Base-by-base conservation (phyloP, 1,140 invertebrate genomes). In the Doryteuthis pealeii region DNA sequence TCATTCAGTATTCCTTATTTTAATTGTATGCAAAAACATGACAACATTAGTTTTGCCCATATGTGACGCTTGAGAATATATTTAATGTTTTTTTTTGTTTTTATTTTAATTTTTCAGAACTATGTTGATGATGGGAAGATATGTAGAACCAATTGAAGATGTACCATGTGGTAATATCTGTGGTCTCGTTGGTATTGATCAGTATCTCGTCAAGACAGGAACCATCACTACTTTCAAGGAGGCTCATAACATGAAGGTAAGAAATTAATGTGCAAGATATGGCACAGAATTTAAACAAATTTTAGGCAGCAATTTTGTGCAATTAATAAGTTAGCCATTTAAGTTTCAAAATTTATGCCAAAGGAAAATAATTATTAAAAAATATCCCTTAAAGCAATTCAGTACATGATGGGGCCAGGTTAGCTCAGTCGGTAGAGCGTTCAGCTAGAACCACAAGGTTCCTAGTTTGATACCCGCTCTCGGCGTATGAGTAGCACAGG, bases 41-140 rank as follows among this genome's bases (percentile, higher is more conserved):
- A n/a, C n/a, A n/a, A n/a, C n/a, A n/a, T n/a, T n/a, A n/a, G n/a
- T n/a, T n/a, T n/a, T n/a, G n/a, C n/a, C n/a, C n/a, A n/a, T n/a
- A n/a, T n/a, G n/a, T n/a, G n/a, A n/a, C n/a, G n/a, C n/a, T n/a
- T n/a, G n/a, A n/a, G n/a, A n/a, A n/a, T n/a, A n/a, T n/a, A n/a
- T n/a, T n/a, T n/a, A n/a, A n/a, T 40, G 35, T 40, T 40, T 40
- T 40, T 40, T 40, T 40, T 40, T 40, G 3, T 40, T 40, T 40
- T 40, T 40, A 5, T 40, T 40, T 40, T 62, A 78, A 72, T 65
- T 35, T 76, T 80, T 70, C 73, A 90, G 97, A 91, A 99, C 98
- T 40, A 98, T 99, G 87, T 91, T 99, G 77, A 99, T 99, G 98
- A 99, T 99, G 98, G 98, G 98, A 81, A 95, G 98, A 91, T 98